A percentile compares a stretch with the other conserved stretches of the same genome.
Conservation (phyloP, 2,888 invertebrate species). For the Cremastinae sp. region DNA sequence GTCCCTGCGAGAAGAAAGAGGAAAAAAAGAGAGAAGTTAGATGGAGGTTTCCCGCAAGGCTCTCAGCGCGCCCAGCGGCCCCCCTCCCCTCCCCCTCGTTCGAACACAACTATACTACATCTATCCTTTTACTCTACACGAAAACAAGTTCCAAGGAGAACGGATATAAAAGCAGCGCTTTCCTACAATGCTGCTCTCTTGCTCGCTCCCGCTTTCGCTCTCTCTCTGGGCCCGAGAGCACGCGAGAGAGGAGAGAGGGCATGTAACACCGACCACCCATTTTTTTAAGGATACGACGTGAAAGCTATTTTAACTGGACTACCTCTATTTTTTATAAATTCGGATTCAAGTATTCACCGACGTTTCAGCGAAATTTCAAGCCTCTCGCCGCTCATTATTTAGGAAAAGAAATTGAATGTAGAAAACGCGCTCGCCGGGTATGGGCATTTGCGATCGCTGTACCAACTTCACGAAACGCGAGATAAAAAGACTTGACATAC, state of each 20-base stretch:
- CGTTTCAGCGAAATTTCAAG: no score
- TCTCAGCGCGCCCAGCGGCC: conserved; percentile 11
- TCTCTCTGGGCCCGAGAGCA: background rate
- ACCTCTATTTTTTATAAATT: no score
- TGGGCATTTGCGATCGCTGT: no score
- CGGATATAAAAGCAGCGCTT: conserved; percentile 36
- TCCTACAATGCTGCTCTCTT: conserved; percentile 14
- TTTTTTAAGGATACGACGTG: no score
- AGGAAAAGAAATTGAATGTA: no score
- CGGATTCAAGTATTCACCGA: no score
- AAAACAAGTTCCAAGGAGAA: conserved; percentile 57
- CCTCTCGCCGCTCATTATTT: no score
- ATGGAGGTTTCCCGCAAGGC: conserved; percentile 35
- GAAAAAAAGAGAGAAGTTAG: conserved; percentile 11
- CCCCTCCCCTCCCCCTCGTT: background rate
- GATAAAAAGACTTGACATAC: no score
- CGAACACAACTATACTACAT: background rate
- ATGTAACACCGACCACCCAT: no score
- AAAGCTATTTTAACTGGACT: no score
- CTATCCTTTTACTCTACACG: conserved; percentile 39
- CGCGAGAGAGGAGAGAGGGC: conserved; percentile 3
- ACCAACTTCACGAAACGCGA: no score
- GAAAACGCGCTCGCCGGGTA: no score
- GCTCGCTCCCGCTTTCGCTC: background rate
- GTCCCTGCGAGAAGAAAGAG: conserved; percentile 44